Percentiles rank a stretch among this genome's conserved stretches.
These are phyloP conservation scores for Teleogryllus occipitalis DNA, from an alignment of 1,140 invertebrate species.

Conservation along the genomic window DNA sequence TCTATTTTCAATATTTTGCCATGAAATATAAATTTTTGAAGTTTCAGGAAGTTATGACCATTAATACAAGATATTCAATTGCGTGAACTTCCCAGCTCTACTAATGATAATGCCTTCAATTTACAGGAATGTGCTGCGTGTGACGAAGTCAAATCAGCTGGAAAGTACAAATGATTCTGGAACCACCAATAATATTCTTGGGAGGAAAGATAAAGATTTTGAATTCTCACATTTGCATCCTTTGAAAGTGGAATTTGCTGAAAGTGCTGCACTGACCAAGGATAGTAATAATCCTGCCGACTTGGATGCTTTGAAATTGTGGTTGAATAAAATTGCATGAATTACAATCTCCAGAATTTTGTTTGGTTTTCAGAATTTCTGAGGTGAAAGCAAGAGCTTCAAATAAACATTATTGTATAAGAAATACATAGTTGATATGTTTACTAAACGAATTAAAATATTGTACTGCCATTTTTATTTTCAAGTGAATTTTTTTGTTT, in stretches of 20 bases:
- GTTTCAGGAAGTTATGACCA: no score
- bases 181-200: slow-evolving; percentile 38
- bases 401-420: no score
- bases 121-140: slow-evolving; percentile 18
- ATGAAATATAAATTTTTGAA: no score
- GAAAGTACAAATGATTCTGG: slow-evolving; percentile 13
- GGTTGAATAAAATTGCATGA: slow-evolving; percentile 52
- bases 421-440: no score
- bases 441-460: background rate
- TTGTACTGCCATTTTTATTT: slow-evolving; percentile 6
- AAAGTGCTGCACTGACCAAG: slow-evolving; percentile 54
- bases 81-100: no score
- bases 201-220: slow-evolving; percentile 69
- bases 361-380: no score
- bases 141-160: slow-evolving; percentile 17
- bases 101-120: no score
- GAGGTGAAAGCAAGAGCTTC: no score
- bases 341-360: background rate
- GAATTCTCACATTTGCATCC: slow-evolving; percentile 63
- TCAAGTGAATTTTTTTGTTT: background rate
- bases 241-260: slow-evolving; percentile 60
- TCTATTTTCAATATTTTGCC: no score
- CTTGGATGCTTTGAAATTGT: slow-evolving; percentile 49
- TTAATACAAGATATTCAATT: no score
- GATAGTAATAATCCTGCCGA: slow-evolving; percentile 46